phyloP scores from a whole-genome alignment of 2,113 vertebrate genomes.

The Stigmatopora nigra region DNA sequence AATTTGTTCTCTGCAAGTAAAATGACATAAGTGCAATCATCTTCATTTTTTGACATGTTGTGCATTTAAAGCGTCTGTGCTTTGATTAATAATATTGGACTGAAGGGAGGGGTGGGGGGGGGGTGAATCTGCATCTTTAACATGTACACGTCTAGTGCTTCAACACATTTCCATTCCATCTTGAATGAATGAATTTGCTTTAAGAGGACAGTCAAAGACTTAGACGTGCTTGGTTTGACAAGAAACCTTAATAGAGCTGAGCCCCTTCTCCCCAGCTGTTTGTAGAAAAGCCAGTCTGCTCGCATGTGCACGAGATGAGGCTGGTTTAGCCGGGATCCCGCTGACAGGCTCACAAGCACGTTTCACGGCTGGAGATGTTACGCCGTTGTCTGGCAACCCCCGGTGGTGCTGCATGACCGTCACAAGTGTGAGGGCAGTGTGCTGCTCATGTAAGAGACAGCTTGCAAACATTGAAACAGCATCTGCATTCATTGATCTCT shows the following conservation, averaged over 20 bases:
- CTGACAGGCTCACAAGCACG: slow-evolving; percentile 50
- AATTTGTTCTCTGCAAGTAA: too few species aligned
- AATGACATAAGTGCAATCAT: neutral
- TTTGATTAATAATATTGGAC: neutral
- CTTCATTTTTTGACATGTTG: too few species aligned
- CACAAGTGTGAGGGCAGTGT: slow-evolving; percentile 6
- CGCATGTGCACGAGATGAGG: slow-evolving; percentile 55
- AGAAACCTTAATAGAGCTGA: slow-evolving; percentile 41
- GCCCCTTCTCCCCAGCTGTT: slow-evolving; percentile 31
- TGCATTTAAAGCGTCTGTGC: slow-evolving; percentile 8
- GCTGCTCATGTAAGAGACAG: slow-evolving; percentile 24
- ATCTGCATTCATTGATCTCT: slow-evolving; percentile 27
- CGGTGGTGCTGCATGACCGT: slow-evolving; percentile 19
- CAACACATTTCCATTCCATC: slow-evolving; percentile 26
- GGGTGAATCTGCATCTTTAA: neutral
- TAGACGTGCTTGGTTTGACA: slow-evolving; percentile 19
- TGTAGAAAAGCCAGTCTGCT: slow-evolving; percentile 41
- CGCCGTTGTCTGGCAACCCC: slow-evolving; percentile 56
- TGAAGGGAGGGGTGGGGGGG: slow-evolving; percentile 10
- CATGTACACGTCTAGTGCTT: slow-evolving; percentile 34
- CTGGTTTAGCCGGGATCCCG: slow-evolving; percentile 58
- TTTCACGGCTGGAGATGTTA: slow-evolving; percentile 57
- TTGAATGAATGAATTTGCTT: slow-evolving; percentile 20
- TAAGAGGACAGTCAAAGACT: slow-evolving; percentile 26
- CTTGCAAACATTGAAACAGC: slow-evolving; percentile 20